Evolutionary conservation across 2,888 invertebrate species (phyloP), one percentile per base, ranked within the genome.

Genomic region (Spialia ferax): DNA sequence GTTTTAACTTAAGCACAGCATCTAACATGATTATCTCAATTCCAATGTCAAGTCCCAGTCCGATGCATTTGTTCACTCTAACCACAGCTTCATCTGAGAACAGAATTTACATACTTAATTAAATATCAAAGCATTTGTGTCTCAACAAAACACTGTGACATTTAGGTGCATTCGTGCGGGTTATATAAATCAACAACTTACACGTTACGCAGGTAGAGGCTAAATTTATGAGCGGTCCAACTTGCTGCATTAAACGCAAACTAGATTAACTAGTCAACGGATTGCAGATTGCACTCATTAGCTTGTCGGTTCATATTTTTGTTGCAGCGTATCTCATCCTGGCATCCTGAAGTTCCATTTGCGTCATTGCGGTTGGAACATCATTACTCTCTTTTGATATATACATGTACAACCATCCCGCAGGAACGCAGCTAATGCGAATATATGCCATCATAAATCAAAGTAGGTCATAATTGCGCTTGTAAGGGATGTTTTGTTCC

Each of bases 191-290:
- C 84, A 86, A 78, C 78, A 80, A 82, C 85, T 86, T 83, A 84
- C 79, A 76, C 76, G 64, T 67, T 64, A 22, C 69, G 77, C 81
- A 79, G 80, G 81, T 84, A 79, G 79, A 80, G 62, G 75, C 72
- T 59, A 77, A 81, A 87, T 88, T 87, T 88, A 87, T 86, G 83
- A 75, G 73, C 75, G 79, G 83, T 85, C 81, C 78, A 85, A 76
- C 75, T 74, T 73, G 77, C 76, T 82, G 77, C 80, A 83, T 82
- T 78, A 78, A 71, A 72, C 60, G 65, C 57, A 62, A 67, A 71
- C 69, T 71, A 74, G 72, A 79, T 81, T 79, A 77, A 79, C 76
- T 75, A 73, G 72, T 68, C 48, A 11, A 20, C 20, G 20, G 48
- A 20, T 59, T 7, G 18, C 32, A 60, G n/a, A 55, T 45, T 54